Base-by-base conservation (phyloP, 2,888 invertebrate species). In the Drosophila tripunctata region DNA sequence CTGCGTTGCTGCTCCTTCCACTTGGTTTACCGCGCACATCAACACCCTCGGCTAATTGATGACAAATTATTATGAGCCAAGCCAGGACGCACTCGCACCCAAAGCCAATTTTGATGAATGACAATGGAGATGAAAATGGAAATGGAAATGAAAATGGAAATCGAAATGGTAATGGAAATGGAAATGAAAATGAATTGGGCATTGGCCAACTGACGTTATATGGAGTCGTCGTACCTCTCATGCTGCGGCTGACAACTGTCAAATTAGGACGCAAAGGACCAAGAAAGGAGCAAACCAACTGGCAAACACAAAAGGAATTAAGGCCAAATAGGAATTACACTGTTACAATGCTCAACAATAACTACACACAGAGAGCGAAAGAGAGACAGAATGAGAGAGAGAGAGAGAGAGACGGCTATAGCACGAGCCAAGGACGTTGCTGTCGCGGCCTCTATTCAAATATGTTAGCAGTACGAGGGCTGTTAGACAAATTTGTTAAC, bases 1-100 rank as follows among this genome's bases (percentile, higher is more conserved):
- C 45, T 40, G 10, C 22, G 17, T 33, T 52, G 56, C 54, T 52
- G 60, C 62, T 54, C 45, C 67, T 86, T 87, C 83, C 87, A 86
- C 83, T 87, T 86, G 85, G 86, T 75, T 86, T 83, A 86, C 85
- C 87, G 71, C 87, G 77, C 79, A 78, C 81, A 81, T 86, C 87
- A 86, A 86, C 85, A 86, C 85, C 87, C 85, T 87, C 79, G 36
- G 86, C 85, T 86, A 87, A 86, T 86, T 87, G 85, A 87, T 86
- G 87, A 86, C 85, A 86, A 86, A 86, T 86, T 84, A 86, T 84
- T 86, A 85, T 83, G 77, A 85, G 85, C 81, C 73, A 38, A 35
- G 63, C 63, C 60, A 41, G 63, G 67, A 38, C n/a, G n/a, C 58
- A 60, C 69, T 65, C 77, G 78, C 84, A 85, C 85, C 81, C 81